Conservation (phyloP, 2,113 vertebrate species). For the Mustela nigripes region DNA sequence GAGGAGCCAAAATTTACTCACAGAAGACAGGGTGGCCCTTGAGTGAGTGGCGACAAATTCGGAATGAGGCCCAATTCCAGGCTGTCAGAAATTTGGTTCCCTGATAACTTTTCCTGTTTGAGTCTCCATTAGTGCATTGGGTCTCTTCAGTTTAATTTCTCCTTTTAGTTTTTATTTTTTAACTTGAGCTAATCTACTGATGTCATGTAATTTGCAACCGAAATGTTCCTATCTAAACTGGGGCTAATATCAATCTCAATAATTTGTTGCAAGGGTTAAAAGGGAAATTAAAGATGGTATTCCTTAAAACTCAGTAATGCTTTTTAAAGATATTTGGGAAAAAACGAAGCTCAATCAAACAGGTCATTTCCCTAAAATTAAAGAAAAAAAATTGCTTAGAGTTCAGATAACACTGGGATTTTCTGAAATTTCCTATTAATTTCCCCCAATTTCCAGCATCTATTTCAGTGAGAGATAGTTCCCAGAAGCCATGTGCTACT, state of each 20-base stretch:
- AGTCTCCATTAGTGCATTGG: background rate
- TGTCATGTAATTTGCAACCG: background rate
- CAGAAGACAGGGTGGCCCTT: too few species aligned
- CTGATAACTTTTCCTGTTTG: background rate
- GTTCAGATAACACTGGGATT: background rate
- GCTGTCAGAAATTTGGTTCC: background rate
- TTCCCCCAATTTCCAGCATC: background rate
- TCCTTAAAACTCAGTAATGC: background rate
- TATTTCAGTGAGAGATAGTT: background rate
- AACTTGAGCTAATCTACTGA: background rate
- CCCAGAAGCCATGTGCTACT: background rate
- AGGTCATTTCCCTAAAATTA: background rate
- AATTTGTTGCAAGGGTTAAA: background rate
- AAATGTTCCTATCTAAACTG: background rate
- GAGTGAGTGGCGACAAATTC: background rate
- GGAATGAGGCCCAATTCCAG: background rate
- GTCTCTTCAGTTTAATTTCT: background rate
- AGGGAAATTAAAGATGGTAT: background rate
- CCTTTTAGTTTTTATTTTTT: background rate
- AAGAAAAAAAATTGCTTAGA: background rate
- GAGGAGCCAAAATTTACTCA: background rate
- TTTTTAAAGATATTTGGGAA: background rate
- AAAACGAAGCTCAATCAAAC: background rate
- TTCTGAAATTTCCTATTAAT: background rate
- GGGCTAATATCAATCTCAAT: background rate